Percentiles rank a stretch among this genome's conserved stretches.
phyloP scores from a whole-genome alignment of 2,113 vertebrate genomes.

The Hydrochoerus hydrochaeris region DNA sequence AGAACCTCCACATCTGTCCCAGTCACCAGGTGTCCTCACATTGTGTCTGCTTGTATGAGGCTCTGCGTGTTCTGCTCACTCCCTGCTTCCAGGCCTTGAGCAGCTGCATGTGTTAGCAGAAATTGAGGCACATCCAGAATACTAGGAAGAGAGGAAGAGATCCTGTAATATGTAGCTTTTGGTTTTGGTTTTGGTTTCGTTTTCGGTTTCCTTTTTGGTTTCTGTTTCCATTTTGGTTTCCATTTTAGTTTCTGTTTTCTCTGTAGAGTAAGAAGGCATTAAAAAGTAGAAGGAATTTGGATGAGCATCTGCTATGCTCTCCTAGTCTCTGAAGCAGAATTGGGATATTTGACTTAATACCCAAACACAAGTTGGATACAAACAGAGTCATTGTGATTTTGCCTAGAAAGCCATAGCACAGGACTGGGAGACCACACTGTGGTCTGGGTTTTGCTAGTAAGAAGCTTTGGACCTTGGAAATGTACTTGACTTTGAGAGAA shows the following conservation, averaged over 20 bases:
- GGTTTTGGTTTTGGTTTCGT: too few relatives aligned
- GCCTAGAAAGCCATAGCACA: neutral
- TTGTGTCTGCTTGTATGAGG: neutral
- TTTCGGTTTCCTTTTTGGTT: too few relatives aligned
- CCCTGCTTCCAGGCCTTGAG: neutral
- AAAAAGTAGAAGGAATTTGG: neutral
- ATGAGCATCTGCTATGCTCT: neutral
- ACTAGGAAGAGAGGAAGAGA: neutral
- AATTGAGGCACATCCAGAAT: neutral
- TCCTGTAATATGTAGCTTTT: neutral
- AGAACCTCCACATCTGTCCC: neutral
- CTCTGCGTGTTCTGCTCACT: neutral
- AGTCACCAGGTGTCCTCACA: neutral
- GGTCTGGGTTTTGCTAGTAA: neutral
- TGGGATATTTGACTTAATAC: neutral
- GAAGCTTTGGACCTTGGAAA: neutral
- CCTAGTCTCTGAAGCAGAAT: neutral
- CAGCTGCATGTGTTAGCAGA: neutral
- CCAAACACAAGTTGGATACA: neutral
- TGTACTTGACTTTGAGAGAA: neutral
- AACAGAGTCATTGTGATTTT: neutral
- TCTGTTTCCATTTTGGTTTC: too few relatives aligned
- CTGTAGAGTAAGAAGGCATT: neutral
- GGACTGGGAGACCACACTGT: neutral
- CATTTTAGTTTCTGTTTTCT: neutral